Percentiles rank a stretch among this genome's conserved stretches.
These are phyloP conservation scores for Stramonita haemastoma DNA, from an alignment of 2,888 invertebrate genomes.

Conservation along the genomic window DNA sequence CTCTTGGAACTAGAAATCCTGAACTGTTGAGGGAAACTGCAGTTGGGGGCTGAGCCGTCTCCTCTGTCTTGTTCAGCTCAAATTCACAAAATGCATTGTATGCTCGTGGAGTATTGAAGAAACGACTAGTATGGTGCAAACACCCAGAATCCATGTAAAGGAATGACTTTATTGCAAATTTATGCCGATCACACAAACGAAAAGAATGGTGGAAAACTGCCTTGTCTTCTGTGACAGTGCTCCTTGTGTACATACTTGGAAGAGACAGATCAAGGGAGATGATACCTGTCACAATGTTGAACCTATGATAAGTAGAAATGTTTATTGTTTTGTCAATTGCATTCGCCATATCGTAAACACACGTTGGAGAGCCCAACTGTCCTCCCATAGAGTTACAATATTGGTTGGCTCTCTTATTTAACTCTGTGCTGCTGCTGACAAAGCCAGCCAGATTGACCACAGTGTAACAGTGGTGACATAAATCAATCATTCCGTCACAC, in stretches of 20 bases:
- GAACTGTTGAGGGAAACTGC: background rate
- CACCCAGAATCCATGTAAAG: background rate
- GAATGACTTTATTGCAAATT: background rate
- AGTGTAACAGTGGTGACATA: background rate
- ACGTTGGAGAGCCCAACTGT: background rate
- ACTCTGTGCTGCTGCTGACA: background rate
- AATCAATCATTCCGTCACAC: background rate
- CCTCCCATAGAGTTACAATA: background rate
- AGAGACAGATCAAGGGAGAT: background rate
- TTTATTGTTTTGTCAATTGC: background rate
- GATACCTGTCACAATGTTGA: background rate
- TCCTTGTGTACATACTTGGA: background rate
- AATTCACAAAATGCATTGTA: background rate
- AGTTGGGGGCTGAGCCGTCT: background rate
- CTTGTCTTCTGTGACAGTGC: background rate
- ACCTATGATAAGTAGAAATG: background rate
- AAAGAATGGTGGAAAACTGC: background rate
- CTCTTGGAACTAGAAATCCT: background rate
- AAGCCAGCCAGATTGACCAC: background rate
- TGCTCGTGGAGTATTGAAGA: fast-evolving
- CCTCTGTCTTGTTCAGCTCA: background rate
- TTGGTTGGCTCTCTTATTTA: background rate
- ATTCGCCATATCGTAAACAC: background rate
- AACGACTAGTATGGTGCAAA: background rate
- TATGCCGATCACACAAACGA: background rate